phyloP scores from a whole-genome alignment of 2,888 invertebrate genomes.

The Trissonchulus latispiculum region DNA sequence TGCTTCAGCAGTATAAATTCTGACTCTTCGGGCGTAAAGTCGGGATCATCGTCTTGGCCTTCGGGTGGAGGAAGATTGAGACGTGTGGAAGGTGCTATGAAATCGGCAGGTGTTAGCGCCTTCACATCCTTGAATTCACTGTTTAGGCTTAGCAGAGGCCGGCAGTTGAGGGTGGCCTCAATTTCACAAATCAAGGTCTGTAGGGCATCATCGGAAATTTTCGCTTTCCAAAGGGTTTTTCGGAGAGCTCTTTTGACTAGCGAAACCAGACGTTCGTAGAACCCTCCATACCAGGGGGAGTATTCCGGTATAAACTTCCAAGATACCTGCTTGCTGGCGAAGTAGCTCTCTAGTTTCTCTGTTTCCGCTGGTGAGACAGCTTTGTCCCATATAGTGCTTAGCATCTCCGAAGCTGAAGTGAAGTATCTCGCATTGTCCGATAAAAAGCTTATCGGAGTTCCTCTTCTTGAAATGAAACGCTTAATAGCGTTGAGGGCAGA shows the following conservation, averaged over 20 bases:
- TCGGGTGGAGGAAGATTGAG: neutral
- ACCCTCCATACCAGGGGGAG: neutral
- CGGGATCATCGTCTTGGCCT: neutral
- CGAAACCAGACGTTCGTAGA: neutral
- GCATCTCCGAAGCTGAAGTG: neutral
- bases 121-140: neutral
- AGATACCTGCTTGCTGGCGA: neutral
- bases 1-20: neutral
- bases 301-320: neutral
- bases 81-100: neutral
- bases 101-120: neutral
- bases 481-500: neutral
- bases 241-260: neutral
- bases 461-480: neutral
- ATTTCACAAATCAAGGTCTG: neutral
- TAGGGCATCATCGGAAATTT: neutral
- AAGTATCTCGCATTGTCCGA: slow-evolving; percentile 12
- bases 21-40: neutral
- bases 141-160: neutral
- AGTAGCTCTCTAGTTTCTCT: neutral
- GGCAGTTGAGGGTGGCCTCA: neutral
- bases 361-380: neutral
- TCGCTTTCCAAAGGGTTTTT: slow-evolving; percentile 3
- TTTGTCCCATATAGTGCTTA: neutral
- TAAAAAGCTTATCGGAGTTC: neutral